phyloP scores from a whole-genome alignment of 1,140 invertebrate genomes.

The Euura saliciscinereae region DNA sequence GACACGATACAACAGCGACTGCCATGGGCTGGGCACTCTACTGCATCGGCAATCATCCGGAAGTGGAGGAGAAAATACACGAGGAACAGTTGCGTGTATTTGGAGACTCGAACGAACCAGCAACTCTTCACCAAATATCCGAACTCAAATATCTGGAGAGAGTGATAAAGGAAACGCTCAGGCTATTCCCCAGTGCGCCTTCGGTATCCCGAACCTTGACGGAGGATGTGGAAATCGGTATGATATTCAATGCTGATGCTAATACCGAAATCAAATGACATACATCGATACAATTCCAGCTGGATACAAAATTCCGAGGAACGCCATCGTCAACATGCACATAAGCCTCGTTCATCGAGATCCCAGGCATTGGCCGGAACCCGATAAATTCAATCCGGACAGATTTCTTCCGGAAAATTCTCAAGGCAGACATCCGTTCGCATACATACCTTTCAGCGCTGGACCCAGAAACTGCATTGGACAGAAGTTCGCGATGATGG shows the following conservation, averaged over 20 bases:
- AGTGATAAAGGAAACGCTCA: conserved; percentile 67
- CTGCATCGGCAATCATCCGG: conserved; percentile 6
- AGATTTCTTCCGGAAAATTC: conserved; percentile 63
- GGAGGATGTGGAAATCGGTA: conserved; percentile 67
- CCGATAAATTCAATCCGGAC: conserved; percentile 68
- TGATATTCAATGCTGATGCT: conserved; percentile 16
- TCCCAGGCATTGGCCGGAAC: conserved; percentile 62
- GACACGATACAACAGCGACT: neutral
- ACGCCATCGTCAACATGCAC: conserved; percentile 60
- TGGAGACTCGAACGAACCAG: conserved; percentile 43
- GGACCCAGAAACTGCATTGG: conserved; percentile 69
- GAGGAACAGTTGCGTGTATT: conserved; percentile 68
- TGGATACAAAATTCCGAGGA: conserved; percentile 42
- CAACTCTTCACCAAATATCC: conserved; percentile 56
- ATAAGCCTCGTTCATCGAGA: conserved; percentile 68
- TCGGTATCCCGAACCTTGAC: conserved; percentile 64
- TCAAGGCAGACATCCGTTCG: conserved; percentile 50
- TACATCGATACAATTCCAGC: conserved; percentile 20
- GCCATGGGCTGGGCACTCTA: conserved; percentile 2
- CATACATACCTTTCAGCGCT: conserved; percentile 66
- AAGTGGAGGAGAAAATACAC: conserved; percentile 64
- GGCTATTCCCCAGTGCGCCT: conserved; percentile 70
- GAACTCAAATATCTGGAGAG: conserved; percentile 68
- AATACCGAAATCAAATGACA: neutral
- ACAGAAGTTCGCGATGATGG: conserved; percentile 63